Evolutionary conservation across 2,888 invertebrate species (phyloP), one percentile per base, ranked within the genome.

Genomic region (Empis livida): DNA sequence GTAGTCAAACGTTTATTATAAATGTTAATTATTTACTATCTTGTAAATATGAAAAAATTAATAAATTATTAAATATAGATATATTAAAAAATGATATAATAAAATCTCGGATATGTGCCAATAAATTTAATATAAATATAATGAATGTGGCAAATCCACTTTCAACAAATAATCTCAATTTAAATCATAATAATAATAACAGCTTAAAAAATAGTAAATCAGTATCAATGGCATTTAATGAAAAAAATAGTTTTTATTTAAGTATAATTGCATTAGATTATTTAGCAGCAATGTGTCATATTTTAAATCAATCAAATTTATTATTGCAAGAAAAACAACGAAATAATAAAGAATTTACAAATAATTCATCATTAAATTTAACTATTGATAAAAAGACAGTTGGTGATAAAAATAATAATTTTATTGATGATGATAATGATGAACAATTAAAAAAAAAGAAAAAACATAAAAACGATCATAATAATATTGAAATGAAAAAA

Each of bases 261-360:
- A 73, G 78, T 55, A 72, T 83, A 54, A 77, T 85, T 55, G 73
- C 81, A 11, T 68, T 74, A 27, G 79, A 79, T 58, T 83, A 84
- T 64, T 69, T 88, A 54, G 80, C 82, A 16, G 87, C 87, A 17
- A 70, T 89, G 54, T 90, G 89, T 66, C 87, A 88, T 65, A 73
- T 82, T 32, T 63, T 87, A 16, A 51, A 44, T 27, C 47, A 48
- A 31, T 46, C 48, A 49, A 42, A 23, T 39, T 41, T 38, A 3
- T 43, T 31, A 38, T n/a, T 14, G 30, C 44, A 27, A 47, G 43
- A 23, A 39, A 35, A 5, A 47, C 51, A 32, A 20, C 44, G 49
- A 35, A 39, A 17, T 38, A 42, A 46, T 41, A 45, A 47, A 23
- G 9, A 20, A 10, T 44, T 40, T 16, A 30, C 37, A 38, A 48